phyloP scores from a whole-genome alignment of 1,140 invertebrate species.

The Ceratosolen solmsi region DNA sequence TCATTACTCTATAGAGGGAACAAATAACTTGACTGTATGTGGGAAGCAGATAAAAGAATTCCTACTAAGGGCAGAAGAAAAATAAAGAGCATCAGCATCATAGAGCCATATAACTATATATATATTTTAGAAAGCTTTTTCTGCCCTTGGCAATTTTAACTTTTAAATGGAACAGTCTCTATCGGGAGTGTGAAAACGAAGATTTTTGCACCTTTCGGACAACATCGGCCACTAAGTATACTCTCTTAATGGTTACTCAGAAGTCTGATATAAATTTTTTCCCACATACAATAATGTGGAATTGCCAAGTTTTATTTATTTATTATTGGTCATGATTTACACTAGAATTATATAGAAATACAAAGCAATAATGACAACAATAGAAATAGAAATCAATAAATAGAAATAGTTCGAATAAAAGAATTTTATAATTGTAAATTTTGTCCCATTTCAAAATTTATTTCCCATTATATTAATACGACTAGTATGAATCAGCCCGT shows the following conservation, averaged over 20 bases:
- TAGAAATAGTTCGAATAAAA: too few relatives aligned
- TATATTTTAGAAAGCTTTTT: conserved; percentile 3
- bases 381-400: too few relatives aligned
- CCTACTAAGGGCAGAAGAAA: not conserved
- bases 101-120: conserved; percentile 18
- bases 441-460: too few relatives aligned
- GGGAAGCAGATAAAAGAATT: not conserved
- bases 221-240: too few relatives aligned
- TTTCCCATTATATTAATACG: not conserved
- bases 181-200: conserved; percentile 10
- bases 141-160: conserved; percentile 47
- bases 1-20: not conserved
- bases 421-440: too few relatives aligned
- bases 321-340: too few relatives aligned
- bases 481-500: not conserved
- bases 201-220: conserved; percentile 14
- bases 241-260: too few relatives aligned
- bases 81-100: conserved; percentile 5
- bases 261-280: too few relatives aligned
- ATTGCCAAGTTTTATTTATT: too few relatives aligned
- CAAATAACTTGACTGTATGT: conserved; percentile 11
- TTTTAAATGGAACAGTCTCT: conserved; percentile 41
- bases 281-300: too few relatives aligned
- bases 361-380: too few relatives aligned
- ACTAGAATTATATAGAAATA: too few relatives aligned